Evolutionary conservation across 1,140 invertebrate species (phyloP), one percentile per base, ranked within the genome.

Genomic region (Hirudo medicinalis): DNA sequence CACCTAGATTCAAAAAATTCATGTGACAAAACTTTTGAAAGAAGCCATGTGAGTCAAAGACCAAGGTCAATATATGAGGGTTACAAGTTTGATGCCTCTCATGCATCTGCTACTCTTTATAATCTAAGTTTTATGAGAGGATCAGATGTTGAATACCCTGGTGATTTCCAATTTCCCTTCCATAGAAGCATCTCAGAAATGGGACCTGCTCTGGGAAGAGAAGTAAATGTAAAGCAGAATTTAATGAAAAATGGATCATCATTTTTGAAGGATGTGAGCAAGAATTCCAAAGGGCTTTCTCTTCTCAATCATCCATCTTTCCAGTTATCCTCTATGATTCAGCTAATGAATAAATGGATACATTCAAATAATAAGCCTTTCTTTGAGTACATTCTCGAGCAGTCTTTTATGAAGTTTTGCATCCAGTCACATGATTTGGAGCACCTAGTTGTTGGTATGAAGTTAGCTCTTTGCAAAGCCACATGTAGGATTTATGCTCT

Each of bases 401-500:
- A 84, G 54, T 85, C 86, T 0, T 89, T 92, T 0, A 87, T 94
- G 84, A 82, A 87, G 0, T 94, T 95, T 76, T 86, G 93, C 22
- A 85, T 90, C 15, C 90, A 93, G 76, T 87, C 90, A 71, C 91
- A 94, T 77, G 90, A 94, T 78, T 83, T 94, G 22, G 87, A 89
- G 32, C 86, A 87, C 29, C 77, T 94, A 9, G 88, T 89, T 75
- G 82, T 88, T 17, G 88, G 89, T n/a, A 91, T 94, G 88, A 88
- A 88, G 73, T 87, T 91, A 73, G 88, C 90, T 0, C 79, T 94
- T 0, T 82, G 90, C 69, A 90, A 91, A 76, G 88, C 91, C 11
- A 88, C 90, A 0, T 92, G 90, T 78, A 83, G 92, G 73, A 88
- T 91, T 13, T 92, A 91, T 78, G 91, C 90, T 0, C 88, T 92